Base-by-base conservation (phyloP, 2,797 vertebrate genomes). In the Salmo trutta region DNA sequence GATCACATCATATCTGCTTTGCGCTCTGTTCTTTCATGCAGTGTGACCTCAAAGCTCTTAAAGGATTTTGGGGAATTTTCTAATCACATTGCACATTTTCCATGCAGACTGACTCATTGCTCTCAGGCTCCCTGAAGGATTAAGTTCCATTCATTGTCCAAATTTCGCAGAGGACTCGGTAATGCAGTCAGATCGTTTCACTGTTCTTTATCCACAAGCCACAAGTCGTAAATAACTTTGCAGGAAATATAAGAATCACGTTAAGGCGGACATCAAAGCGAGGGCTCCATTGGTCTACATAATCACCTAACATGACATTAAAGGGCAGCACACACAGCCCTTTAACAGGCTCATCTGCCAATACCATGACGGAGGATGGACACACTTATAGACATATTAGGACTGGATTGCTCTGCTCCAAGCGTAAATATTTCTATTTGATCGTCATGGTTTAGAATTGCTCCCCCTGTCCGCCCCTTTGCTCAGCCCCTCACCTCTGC, bases 61-160 rank as follows among this genome's bases (percentile, higher is more conserved):
- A 88, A 91, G 84, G 74, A 78, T 84, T 84, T 82, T 81, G 82
- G 86, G 84, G 81, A 87, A 88, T 90, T 90, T 47, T 86, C 67
- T 84, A 93, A 91, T 90, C 87, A 77, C 90, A 92, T 88, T 88
- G 84, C 86, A 87, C 89, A 92, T 93, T 93, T 91, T 94, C 89
- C 90, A 91, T 90, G 91, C 90, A 78, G 88, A 84, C 89, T 94
- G 91, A 93, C 90, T 93, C 90, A 92, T 89, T 75, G 86, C 82
- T 87, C 86, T 89, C 81, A 65, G 81, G 78, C 83, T 92, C 91
- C 89, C 89, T 53, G 72, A 86, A 90, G 90, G 88, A 93, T 92
- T 88, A 88, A 82, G 83, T 86, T 88, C 84, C 84, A 77, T 84
- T 90, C 86, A 89, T 89, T 73, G 77, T 91, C 88, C 88, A 89